A percentile compares a stretch with the other conserved stretches of the same genome.
phyloP scores from a whole-genome alignment of 2,113 vertebrate species.

The Rafetus swinhoei region DNA sequence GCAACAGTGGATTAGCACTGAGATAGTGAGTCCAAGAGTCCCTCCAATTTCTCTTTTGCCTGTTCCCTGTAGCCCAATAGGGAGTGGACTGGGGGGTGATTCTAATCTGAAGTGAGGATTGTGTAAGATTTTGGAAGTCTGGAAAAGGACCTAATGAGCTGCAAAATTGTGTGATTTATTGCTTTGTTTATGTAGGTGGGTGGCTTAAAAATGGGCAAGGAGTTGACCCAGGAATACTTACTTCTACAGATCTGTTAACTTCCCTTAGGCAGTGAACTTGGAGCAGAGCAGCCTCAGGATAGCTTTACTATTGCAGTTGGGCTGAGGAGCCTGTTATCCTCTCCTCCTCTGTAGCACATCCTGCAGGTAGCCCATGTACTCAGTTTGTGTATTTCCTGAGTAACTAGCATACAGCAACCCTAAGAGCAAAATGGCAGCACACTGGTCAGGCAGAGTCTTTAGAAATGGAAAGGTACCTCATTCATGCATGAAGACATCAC shows the following conservation, averaged over 20 bases:
- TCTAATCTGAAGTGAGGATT: accelerated
- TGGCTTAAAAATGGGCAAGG: no score
- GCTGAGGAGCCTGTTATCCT: neutral
- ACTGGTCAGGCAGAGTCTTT: neutral
- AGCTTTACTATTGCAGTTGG: neutral
- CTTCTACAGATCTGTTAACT: neutral
- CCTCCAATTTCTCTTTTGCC: accelerated
- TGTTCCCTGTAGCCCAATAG: neutral
- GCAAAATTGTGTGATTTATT: accelerated
- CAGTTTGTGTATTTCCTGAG: neutral
- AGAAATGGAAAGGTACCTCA: neutral
- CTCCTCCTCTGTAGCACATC: neutral
- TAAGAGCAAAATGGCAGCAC: neutral
- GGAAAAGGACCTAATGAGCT: accelerated
- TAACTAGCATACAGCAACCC: neutral
- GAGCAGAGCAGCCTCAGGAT: no score
- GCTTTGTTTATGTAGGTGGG: no score
- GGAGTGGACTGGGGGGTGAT: accelerated
- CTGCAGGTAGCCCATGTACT: neutral
- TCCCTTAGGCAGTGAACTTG: neutral
- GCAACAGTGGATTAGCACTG: accelerated
- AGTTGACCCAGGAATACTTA: no score
- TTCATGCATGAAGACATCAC: neutral
- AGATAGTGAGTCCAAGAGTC: neutral
- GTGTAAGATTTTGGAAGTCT: neutral